Evolutionary conservation across 2,888 invertebrate genomes (phyloP).

Genomic region (Chironomus tentans): DNA sequence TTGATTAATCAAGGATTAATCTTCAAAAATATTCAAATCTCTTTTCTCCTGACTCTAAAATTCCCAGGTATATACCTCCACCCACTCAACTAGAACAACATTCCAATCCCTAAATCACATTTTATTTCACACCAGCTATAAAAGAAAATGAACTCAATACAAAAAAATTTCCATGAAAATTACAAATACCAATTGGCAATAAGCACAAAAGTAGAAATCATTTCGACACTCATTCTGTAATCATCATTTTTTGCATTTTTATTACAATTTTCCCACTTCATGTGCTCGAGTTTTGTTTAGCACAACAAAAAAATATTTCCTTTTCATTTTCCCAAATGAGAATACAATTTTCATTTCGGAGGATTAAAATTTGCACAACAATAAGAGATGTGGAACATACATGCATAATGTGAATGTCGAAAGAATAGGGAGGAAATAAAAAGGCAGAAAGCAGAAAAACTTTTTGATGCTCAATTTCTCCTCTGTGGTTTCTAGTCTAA

Average conservation of each 20-base stretch:
- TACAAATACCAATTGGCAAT: not conserved
- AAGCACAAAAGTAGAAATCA: not conserved
- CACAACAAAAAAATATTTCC: no score
- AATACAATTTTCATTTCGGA: not conserved
- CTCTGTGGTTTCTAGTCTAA: not conserved
- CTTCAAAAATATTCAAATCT: no score
- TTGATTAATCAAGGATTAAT: no score
- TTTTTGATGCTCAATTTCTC: not conserved
- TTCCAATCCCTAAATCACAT: no score
- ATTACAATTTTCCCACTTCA: not conserved
- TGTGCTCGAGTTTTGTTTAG: not conserved
- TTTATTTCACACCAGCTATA: no score
- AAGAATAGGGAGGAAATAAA: not conserved
- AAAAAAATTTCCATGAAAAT: no score
- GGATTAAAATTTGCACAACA: constrained; percentile 7
- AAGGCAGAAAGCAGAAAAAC: not conserved
- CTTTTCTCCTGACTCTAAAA: no score
- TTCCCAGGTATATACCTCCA: no score
- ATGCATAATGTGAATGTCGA: no score
- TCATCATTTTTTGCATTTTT: constrained; percentile 22
- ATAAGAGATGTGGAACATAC: not conserved
- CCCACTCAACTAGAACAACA: no score
- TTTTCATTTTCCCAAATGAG: constrained; percentile 1
- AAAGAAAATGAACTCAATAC: no score
- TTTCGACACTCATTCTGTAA: constrained; percentile 14